A percentile compares a stretch with the other conserved stretches of the same genome.
Evolutionary conservation across 2,888 invertebrate genomes (phyloP).

Genomic region (Spatulosminthurus flaviceps): DNA sequence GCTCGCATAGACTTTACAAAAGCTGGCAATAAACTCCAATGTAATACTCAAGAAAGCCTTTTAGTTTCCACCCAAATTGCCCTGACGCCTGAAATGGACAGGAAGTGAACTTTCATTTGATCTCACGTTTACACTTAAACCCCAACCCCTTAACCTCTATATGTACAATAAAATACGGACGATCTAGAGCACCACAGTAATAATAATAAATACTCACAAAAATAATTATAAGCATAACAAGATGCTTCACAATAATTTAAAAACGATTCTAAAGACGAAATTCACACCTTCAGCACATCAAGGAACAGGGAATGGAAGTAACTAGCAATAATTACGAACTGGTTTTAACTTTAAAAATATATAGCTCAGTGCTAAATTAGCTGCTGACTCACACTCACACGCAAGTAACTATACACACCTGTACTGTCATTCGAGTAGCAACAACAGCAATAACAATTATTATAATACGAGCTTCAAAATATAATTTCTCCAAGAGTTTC

Average conservation of each 20-base stretch:
- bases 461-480: too few relatives aligned
- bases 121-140: not conserved
- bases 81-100: not conserved
- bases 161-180: too few relatives aligned
- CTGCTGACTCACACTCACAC: not conserved
- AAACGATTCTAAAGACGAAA: too few relatives aligned
- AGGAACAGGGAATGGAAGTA: not conserved
- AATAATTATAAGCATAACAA: too few relatives aligned
- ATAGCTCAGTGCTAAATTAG: not conserved
- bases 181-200: too few relatives aligned
- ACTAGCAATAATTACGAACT: not conserved
- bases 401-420: not conserved
- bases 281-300: not conserved
- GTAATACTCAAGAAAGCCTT: not conserved
- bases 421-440: not conserved
- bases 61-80: not conserved
- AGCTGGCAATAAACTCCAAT: not conserved
- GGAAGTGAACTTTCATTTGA: not conserved
- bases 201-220: too few relatives aligned
- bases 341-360: not conserved
- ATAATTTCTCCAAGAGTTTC: too few relatives aligned
- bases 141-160: not conserved
- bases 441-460: too few relatives aligned
- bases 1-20: too few relatives aligned
- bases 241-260: too few relatives aligned